Evolutionary conservation across 1,140 invertebrate species (phyloP), one percentile per base, ranked within the genome.

Genomic region (Polypedilum pembai): DNA sequence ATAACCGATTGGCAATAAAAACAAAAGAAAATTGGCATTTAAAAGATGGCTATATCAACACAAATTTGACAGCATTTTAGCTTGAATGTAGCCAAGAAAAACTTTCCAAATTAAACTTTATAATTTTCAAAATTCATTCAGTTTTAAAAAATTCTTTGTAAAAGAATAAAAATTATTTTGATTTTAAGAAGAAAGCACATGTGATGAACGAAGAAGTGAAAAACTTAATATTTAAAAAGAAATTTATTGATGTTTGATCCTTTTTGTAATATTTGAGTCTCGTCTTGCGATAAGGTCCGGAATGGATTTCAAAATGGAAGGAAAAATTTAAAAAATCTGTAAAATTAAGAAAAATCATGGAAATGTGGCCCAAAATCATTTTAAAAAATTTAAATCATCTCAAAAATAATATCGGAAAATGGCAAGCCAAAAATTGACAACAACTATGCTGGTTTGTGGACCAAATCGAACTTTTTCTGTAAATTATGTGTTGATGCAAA

Each of bases 101-200:
- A 56, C 4, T 56, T 69, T 69, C 20, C 17, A 7, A 20, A 18
- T 69, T 5, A 21, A 2, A 20, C 20, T 69, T 69, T 12, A 20
- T 20, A 18, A 18, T 10, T 18, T 69, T 20, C 5, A 7, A 69
- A 20, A 20, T 69, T 69, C 65, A 5, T 69, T 69, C 18, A 17
- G n/a, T 10, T 3, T 45, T 45, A 1, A 7, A 45, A 45, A 66
- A 66, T 66, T 66, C 63, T n/a, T n/a, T n/a, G n/a, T n/a, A n/a
- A 17, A 69, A 21, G 18, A 69, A 69, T 4, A 21, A 20, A 69
- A 69, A 18, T 20, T n/a, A n/a, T n/a, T 33, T 3, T 33, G 18
- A 69, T 20, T 18, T 69, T 21, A 69, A 69, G n/a, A 56, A 56
- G 12, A 56, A 69, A 69, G 65, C 65, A 69, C 65, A 69, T 69